Conservation (phyloP, 2,797 vertebrate genomes). For the Pelochelys cantorii region DNA sequence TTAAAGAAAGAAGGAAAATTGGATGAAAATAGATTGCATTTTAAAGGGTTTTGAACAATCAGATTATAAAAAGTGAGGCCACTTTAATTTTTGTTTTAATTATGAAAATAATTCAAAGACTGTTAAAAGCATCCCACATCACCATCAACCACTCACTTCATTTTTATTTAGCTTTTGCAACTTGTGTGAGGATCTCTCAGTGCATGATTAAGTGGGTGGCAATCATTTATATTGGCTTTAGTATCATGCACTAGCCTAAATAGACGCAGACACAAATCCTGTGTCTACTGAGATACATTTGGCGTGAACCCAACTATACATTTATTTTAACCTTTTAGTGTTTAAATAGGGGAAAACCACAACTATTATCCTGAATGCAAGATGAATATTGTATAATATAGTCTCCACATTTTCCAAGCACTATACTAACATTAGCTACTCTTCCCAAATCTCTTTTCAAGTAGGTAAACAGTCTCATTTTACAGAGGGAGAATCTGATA, state of each 20-base stretch:
- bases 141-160: accelerated
- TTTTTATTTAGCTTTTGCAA: background rate
- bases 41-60: background rate
- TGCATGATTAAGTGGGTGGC: background rate
- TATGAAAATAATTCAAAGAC: background rate
- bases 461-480: background rate
- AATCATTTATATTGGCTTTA: background rate
- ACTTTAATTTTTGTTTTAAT: background rate
- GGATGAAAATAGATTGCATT: background rate
- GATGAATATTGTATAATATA: background rate
- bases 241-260: background rate
- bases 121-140: background rate
- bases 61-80: background rate
- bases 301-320: background rate
- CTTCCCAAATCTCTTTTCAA: accelerated
- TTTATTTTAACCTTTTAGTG: background rate
- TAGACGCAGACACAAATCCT: background rate
- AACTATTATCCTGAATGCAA: background rate
- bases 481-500: background rate
- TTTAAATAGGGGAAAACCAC: background rate
- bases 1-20: background rate
- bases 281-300: background rate
- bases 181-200: background rate
- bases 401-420: background rate
- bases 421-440: background rate